Evolutionary conservation across 2,888 invertebrate genomes (phyloP), one percentile per base, ranked within the genome.

Genomic region (Leucoma salicis): DNA sequence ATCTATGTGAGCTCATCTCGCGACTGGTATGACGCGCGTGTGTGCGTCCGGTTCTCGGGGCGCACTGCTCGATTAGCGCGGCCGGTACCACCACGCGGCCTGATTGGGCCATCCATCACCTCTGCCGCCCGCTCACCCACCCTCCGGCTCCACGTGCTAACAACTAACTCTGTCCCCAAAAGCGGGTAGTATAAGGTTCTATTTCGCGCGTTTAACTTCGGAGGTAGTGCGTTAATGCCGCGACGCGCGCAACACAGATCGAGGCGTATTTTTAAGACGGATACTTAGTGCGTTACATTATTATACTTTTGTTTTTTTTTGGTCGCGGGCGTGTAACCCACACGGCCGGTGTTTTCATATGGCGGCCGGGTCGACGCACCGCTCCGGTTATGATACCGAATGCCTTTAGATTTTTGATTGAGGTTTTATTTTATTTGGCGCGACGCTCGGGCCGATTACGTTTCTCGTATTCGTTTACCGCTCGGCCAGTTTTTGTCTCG

Each of bases 51-150:
- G 69, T 70, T 75, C 76, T 71, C 82, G 74, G 77, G 79, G 79
- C 84, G 77, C 82, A 80, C 73, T 78, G 83, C 81, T 82, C 84
- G 84, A 84, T 82, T 87, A 86, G 85, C 82, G 81, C 80, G 84
- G 78, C 80, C 75, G 78, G 78, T 73, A 77, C 82, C 82, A 82
- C 79, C 84, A 73, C 80, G 85, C 83, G 82, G 87, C 85, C 85
- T 82, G 86, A 87, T 87, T 88, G 83, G 90, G 88, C 91, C 90
- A 91, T 91, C 91, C 90, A 90, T 90, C 90, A 88, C 78, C 62
- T 59, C 63, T 63, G 58, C 67, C 68, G 65, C 75, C 77, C 75
- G 74, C 73, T 76, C 85, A 81, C 76, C 79, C 82, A 71, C 79
- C 78, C 79, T 64, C 73, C 55, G 66, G 63, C 78, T 75, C 75